A percentile compares a stretch with the other conserved stretches of the same genome.
These are phyloP conservation scores for Teleogryllus occipitalis DNA, from an alignment of 1,140 invertebrate genomes.

Conservation along the genomic window DNA sequence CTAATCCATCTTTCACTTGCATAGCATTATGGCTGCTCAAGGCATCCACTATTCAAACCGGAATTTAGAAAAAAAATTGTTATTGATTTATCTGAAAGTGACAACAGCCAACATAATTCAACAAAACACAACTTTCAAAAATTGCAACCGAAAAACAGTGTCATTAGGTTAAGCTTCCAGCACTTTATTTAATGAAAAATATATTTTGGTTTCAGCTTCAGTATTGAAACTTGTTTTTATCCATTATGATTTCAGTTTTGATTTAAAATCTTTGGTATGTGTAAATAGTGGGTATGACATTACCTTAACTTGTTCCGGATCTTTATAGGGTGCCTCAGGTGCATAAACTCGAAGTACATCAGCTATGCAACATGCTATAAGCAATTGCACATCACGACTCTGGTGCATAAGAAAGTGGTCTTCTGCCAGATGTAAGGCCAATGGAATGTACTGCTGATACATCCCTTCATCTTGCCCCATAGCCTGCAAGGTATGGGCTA, in stretches of 20 bases:
- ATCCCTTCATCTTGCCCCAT: constrained; percentile 94
- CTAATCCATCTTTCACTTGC: too few relatives aligned
- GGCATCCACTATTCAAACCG: too few relatives aligned
- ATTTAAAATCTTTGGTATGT: too few relatives aligned
- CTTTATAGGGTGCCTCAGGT: constrained; percentile 96
- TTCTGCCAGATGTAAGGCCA: constrained; percentile 88
- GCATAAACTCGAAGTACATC: constrained; percentile 96
- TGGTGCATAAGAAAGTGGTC: constrained; percentile 85
- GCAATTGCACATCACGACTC: constrained; percentile 86
- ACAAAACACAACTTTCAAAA: too few relatives aligned
- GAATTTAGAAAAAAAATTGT: too few relatives aligned
- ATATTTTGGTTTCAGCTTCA: background rate
- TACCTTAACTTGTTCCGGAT: constrained; percentile 81
- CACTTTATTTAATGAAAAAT: background rate
- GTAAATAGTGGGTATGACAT: constrained; percentile 13
- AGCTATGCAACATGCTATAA: constrained; percentile 94
- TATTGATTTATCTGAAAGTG: too few relatives aligned
- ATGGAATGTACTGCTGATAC: constrained; percentile 85
- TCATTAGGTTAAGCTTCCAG: background rate
- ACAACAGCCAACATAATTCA: too few relatives aligned
- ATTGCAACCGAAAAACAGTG: too few relatives aligned
- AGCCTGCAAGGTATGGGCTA: constrained; percentile 89
- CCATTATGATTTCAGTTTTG: background rate
- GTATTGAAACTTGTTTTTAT: background rate
- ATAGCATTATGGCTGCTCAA: too few relatives aligned